Evolutionary conservation across 2,797 vertebrate genomes (phyloP).

Genomic region (Myripristis jacobus): DNA sequence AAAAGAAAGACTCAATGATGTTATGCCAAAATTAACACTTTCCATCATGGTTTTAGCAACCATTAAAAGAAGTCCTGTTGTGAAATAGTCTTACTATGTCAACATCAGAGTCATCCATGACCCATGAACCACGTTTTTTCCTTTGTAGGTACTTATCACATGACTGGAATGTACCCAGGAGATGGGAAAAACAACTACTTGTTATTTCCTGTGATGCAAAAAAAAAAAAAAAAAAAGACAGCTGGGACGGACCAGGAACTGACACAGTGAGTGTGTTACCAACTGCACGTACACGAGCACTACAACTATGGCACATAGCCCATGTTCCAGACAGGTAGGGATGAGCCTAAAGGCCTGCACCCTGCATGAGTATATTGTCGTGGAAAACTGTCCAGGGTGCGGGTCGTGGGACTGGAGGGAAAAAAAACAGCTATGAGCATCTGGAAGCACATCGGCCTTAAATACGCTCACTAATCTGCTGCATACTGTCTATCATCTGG

Average conservation of each 20-base stretch:
- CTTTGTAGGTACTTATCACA: not conserved
- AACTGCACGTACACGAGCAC: not conserved
- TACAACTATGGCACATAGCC: not conserved
- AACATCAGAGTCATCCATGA: constrained; percentile 29
- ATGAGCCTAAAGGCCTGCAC: not conserved
- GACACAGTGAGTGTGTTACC: no score
- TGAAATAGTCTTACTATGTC: not conserved
- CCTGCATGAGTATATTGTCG: not conserved
- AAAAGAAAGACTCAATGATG: no score
- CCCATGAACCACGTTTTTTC: constrained; percentile 26
- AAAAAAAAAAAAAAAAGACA: no score
- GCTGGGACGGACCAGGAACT: no score
- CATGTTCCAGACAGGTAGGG: not conserved
- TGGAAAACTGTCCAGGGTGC: no score
- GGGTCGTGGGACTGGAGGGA: no score
- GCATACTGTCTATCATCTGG: no score
- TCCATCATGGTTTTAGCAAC: no score
- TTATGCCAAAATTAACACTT: no score
- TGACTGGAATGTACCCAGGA: not conserved
- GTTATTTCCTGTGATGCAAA: not conserved
- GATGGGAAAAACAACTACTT: not conserved
- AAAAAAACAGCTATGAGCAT: no score
- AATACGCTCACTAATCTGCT: no score
- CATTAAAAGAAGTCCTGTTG: not conserved
- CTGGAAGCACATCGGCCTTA: no score